These are phyloP conservation scores for Threskiornis aethiopicus DNA, from an alignment of 2,797 vertebrate species.

Conservation along the genomic window DNA sequence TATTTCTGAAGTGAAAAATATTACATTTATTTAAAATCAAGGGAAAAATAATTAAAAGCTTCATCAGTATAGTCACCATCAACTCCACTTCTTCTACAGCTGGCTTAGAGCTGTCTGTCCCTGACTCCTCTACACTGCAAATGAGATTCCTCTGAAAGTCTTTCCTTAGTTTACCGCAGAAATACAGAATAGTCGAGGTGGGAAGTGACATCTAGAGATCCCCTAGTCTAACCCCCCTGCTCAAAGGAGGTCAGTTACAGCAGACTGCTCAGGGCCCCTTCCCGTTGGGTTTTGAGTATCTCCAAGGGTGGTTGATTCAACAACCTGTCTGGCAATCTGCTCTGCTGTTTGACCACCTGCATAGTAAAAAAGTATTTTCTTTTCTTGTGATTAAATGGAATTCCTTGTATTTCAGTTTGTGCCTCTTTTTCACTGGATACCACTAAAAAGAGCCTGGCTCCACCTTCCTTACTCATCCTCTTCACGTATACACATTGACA, in stretches of 20 bases:
- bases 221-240: not conserved
- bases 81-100: not conserved
- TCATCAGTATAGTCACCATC: not conserved
- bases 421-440: not conserved
- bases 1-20: not conserved
- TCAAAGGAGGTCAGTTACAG: not conserved
- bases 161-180: not conserved
- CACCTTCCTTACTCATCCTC: not conserved
- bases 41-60: not conserved
- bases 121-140: not conserved
- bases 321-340: not conserved
- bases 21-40: not conserved
- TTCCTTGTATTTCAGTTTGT: not conserved
- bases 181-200: not conserved
- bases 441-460: not conserved
- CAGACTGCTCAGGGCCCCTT: not conserved
- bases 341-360: not conserved
- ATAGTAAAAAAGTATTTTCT: not conserved
- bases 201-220: not conserved
- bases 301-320: not conserved
- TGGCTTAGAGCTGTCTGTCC: not conserved
- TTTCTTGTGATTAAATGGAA: not conserved
- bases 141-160: not conserved
- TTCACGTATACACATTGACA: not conserved
- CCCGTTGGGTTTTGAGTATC: not conserved